A percentile compares a stretch with the other conserved stretches of the same genome.
Evolutionary conservation across 2,888 invertebrate species (phyloP).

Genomic region (Myathropa florea): DNA sequence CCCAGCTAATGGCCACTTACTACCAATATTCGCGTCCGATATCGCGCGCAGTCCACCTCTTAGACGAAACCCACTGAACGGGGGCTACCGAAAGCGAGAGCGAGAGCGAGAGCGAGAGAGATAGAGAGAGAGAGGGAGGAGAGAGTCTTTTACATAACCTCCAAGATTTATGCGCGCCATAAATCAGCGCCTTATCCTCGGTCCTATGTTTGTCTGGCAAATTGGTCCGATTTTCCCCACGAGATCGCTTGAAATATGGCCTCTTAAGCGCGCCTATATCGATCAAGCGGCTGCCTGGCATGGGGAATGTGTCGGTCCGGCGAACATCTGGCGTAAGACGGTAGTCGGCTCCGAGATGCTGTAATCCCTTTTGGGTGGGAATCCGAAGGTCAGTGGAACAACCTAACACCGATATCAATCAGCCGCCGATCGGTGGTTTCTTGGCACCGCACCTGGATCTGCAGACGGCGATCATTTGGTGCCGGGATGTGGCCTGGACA

Average conservation of each 20-base stretch:
- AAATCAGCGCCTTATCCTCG: slow-evolving; percentile 65
- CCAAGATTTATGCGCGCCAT: slow-evolving; percentile 58
- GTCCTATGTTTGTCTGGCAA: slow-evolving; percentile 48
- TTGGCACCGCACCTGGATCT: slow-evolving; percentile 22
- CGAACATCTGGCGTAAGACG: slow-evolving; percentile 59
- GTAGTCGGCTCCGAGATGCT: slow-evolving; percentile 44
- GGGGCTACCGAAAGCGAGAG: not conserved
- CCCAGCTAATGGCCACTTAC: slow-evolving; percentile 69
- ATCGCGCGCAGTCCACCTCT: slow-evolving; percentile 11
- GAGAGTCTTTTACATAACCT: slow-evolving; percentile 56
- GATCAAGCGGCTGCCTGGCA: not conserved
- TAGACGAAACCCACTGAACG: slow-evolving; percentile 26
- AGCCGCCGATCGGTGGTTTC: not conserved
- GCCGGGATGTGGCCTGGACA: not conserved
- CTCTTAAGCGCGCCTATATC: slow-evolving; percentile 42
- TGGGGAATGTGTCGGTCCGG: slow-evolving; percentile 21
- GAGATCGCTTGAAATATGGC: slow-evolving; percentile 41
- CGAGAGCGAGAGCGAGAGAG: not conserved
- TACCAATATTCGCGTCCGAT: slow-evolving; percentile 49
- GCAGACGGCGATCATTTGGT: too few species aligned
- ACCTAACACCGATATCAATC: slow-evolving; percentile 59
- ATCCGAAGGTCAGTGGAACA: slow-evolving; percentile 68
- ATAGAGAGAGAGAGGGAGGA: not conserved
- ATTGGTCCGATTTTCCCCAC: slow-evolving; percentile 53
- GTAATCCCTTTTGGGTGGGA: slow-evolving; percentile 57